Conservation (phyloP, 2,888 invertebrate genomes). For the Cephus rjabovi region DNA sequence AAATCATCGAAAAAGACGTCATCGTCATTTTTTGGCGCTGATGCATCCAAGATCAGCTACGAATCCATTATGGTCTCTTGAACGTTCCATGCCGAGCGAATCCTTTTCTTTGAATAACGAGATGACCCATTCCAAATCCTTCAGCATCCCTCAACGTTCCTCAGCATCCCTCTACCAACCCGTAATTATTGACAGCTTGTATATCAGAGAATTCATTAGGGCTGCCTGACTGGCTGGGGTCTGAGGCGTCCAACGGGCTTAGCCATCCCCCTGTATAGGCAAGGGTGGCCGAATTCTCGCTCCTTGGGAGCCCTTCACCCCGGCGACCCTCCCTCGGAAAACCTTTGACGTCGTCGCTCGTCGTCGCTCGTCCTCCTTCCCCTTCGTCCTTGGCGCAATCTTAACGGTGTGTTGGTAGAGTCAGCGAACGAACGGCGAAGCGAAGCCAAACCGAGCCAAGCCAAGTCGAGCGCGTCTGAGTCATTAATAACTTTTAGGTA, state of each 20-base stretch:
- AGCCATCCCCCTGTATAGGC: no score
- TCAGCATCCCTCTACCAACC: background rate
- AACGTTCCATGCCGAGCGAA: constrained; percentile 63
- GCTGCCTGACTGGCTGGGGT: background rate
- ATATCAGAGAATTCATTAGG: constrained; percentile 9
- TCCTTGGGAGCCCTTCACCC: no score
- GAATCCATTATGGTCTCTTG: constrained; percentile 66
- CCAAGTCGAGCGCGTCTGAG: constrained; percentile 44
- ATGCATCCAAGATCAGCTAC: no score
- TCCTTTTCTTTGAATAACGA: constrained; percentile 30
- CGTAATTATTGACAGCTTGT: constrained; percentile 18
- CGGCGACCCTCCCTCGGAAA: constrained; percentile 52
- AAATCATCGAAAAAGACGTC: constrained; percentile 61
- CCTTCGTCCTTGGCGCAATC: no score
- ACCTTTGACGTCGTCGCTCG: constrained; percentile 60
- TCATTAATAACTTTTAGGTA: constrained; percentile 67
- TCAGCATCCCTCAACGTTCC: constrained; percentile 39
- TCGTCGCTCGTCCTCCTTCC: no score
- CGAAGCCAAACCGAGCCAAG: no score
- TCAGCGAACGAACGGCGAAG: no score
- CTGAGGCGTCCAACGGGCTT: no score
- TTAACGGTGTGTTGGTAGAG: no score
- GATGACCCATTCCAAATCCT: constrained; percentile 52
- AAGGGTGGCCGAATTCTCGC: no score
- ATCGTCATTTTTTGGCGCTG: constrained; percentile 57